Conservation (phyloP, 1,140 invertebrate species). For the Eumeta japonica region DNA sequence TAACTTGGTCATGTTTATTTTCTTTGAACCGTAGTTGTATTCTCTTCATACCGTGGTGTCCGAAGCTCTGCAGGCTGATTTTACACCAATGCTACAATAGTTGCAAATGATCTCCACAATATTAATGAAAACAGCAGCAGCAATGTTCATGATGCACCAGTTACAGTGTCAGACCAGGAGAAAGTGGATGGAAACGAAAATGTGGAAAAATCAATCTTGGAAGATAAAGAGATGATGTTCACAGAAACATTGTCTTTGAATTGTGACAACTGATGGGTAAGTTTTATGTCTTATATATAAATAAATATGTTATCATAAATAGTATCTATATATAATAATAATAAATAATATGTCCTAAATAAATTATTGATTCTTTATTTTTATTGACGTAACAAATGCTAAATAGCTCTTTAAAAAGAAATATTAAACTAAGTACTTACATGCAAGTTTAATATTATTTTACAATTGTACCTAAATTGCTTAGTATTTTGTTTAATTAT, state of each 20-base stretch:
- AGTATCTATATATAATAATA: too few relatives aligned
- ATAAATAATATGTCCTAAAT: too few relatives aligned
- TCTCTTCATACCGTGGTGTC: conserved; percentile 44
- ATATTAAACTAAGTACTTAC: too few relatives aligned
- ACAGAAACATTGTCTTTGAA: conserved; percentile 54
- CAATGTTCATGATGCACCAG: conserved; percentile 16
- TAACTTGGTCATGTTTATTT: not conserved
- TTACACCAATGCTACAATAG: conserved; percentile 24
- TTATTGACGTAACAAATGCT: too few relatives aligned
- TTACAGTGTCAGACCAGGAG: conserved; percentile 6
- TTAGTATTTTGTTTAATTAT: too few relatives aligned
- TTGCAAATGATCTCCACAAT: conserved; percentile 44
- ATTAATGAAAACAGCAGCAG: conserved; percentile 33
- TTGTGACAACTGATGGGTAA: conserved; percentile 59
- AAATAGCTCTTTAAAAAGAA: too few relatives aligned
- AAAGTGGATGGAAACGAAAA: conserved; percentile 16
- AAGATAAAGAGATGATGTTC: conserved; percentile 46
- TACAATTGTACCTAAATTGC: too few relatives aligned
- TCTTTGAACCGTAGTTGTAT: conserved; percentile 33
- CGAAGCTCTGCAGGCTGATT: conserved; percentile 36
- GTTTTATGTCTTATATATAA: too few relatives aligned
- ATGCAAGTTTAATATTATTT: too few relatives aligned
- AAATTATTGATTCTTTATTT: too few relatives aligned
- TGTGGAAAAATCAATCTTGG: conserved; percentile 11
- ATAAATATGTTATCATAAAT: too few relatives aligned